Conservation (phyloP, 2,888 invertebrate genomes). For the Lutraria lutraria region DNA sequence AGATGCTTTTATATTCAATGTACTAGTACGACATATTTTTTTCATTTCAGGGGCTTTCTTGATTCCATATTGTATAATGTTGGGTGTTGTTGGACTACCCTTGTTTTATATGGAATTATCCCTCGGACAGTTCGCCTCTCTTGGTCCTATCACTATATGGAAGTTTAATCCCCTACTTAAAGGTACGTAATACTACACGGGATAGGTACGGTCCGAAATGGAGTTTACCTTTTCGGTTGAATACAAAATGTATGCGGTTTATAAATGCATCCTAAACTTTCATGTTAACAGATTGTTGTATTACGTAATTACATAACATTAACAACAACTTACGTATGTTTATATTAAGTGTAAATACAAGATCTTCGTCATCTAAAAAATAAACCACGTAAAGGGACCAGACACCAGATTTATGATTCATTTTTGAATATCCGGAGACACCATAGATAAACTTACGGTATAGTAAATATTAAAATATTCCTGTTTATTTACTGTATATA, state of each 20-base stretch:
- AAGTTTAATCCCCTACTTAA: slow-evolving; percentile 85
- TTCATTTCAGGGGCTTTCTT: slow-evolving; percentile 83
- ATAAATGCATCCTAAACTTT: background rate
- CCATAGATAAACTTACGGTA: no score
- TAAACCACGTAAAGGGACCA: no score
- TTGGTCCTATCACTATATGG: slow-evolving; percentile 86
- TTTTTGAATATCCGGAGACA: no score
- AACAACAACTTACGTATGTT: background rate
- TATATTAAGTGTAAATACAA: no score
- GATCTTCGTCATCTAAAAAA: no score
- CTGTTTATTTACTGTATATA: no score
- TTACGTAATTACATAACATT: background rate
- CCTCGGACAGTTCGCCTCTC: slow-evolving; percentile 85
- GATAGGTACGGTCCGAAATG: background rate
- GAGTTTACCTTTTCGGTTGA: background rate
- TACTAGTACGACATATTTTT: no score
- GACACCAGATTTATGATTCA: no score
- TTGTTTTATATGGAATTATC: slow-evolving; percentile 85
- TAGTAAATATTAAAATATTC: no score
- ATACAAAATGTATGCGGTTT: no score
- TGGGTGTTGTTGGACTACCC: slow-evolving; percentile 83
- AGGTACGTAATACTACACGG: slow-evolving; percentile 77
- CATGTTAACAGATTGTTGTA: background rate
- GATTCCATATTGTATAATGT: slow-evolving; percentile 84
- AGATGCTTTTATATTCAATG: no score